Base-by-base conservation (phyloP, 2,113 vertebrate genomes). In the Aphyosemion australe region DNA sequence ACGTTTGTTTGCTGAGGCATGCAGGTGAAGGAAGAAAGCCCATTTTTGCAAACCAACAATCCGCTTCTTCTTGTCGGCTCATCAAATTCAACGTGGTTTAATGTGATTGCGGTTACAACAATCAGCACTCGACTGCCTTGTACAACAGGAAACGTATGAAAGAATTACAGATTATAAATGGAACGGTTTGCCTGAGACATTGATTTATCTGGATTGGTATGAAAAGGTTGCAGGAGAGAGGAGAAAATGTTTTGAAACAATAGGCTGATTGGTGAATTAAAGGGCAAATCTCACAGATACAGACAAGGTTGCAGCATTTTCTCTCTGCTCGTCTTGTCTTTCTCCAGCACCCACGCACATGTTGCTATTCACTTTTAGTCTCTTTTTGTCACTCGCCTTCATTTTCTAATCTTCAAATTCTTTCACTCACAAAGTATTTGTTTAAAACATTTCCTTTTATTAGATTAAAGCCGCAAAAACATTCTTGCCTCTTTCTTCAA, bases 71-170 rank as follows among this genome's bases (percentile, higher is more conserved):
- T 60, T 60, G 62, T 66, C 8, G 1, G 56, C 57, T 82, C 66
- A 67, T 80, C 76, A 59, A 48, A 73, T 42, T 18, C 21, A 65
- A 14, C 47, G 14, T 31, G 59, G 57, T 54, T 74, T 75, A 67
- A 76, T 48, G n/a, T 80, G 74, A 84, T 85, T 85, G 81, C 77
- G 81, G 79, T 88, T 78, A 61, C 73, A 73, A 37, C 68, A 45
- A 74, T 50, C 41, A 9, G 48, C 67, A 56, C 66, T 78, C 12
- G 64, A 62, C 2, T 39, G 64, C n/a, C 45, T 1, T 11, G 42
- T 13, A 3, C 41, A 42, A 42, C 42, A 9, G 39, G 50, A n/a
- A 52, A 39, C 34, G 26, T 16, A 65, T 45, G 45, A 39, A 12
- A 46, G 45, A 53, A 42, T 42, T 12, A 42, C 34, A 37, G 34